phyloP scores from a whole-genome alignment of 2,797 vertebrate genomes.

The Darevskia nairensis region DNA sequence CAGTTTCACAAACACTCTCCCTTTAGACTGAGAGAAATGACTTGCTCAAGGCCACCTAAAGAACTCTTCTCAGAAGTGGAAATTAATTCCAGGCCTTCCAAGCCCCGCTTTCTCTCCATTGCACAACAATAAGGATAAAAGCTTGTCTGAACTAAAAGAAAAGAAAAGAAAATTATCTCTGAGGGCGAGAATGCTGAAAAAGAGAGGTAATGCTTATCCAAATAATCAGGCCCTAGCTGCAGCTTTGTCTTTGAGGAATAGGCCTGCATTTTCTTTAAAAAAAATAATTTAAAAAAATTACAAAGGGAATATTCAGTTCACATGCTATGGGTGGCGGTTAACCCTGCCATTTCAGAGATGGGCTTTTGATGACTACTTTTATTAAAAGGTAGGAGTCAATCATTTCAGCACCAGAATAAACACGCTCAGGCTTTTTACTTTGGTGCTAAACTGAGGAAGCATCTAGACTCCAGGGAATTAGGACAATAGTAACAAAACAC shows the following conservation, averaged over 20 bases:
- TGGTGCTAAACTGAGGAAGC: not conserved
- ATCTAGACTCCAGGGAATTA: not conserved
- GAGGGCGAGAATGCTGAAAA: not conserved
- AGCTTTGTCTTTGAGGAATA: not conserved
- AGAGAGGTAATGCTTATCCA: not conserved
- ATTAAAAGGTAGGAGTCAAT: not conserved
- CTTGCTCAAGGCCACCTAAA: slow-evolving; percentile 14
- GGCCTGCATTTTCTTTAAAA: not conserved
- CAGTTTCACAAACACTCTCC: not conserved
- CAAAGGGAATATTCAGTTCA: not conserved
- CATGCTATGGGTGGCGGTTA: not conserved
- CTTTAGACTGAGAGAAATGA: not conserved
- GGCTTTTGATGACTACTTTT: not conserved
- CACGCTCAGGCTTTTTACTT: not conserved
- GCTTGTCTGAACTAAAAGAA: not conserved
- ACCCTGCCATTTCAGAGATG: too few species aligned
- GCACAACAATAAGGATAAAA: not conserved
- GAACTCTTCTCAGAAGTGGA: slow-evolving; percentile 4
- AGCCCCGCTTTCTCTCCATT: not conserved
- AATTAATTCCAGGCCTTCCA: slow-evolving; percentile 5
- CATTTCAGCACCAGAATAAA: not conserved
- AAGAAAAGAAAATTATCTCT: not conserved
- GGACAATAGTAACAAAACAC: not conserved
- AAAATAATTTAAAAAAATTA: not conserved
- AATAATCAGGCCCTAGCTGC: not conserved